A percentile compares a stretch with the other conserved stretches of the same genome.
Conservation (phyloP, 2,113 vertebrate genomes). For the Campylorhamphus procurvoides region DNA sequence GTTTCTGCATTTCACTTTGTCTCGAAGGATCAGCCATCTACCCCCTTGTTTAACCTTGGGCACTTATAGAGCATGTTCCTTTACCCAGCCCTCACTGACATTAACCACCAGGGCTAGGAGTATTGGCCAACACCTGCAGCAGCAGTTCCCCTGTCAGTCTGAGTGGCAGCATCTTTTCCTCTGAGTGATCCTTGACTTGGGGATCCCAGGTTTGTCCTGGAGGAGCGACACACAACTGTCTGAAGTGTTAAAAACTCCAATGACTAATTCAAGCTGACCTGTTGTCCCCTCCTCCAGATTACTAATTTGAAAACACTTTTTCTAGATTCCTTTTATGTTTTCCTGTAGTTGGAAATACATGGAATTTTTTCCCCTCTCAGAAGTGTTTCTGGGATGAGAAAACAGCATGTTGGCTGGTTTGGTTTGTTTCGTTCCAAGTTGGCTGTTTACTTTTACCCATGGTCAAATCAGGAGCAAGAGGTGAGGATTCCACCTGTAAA, state of each 20-base stretch:
- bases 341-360: background rate
- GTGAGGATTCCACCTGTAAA: accelerated
- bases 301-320: background rate
- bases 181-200: background rate
- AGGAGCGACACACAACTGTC: background rate
- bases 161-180: background rate
- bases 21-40: background rate
- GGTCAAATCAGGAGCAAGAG: background rate
- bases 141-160: background rate
- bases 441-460: background rate
- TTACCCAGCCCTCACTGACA: background rate
- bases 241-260: background rate
- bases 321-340: background rate
- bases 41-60: background rate
- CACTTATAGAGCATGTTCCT: background rate
- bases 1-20: background rate
- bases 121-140: background rate
- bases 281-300: background rate
- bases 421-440: background rate
- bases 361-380: background rate
- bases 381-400: background rate
- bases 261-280: background rate
- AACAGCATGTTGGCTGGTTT: background rate
- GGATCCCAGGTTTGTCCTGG: background rate
- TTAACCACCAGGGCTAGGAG: background rate